Evolutionary conservation across 2,113 vertebrate species (phyloP), one percentile per base, ranked within the genome.

Genomic region (Hoplias malabaricus): DNA sequence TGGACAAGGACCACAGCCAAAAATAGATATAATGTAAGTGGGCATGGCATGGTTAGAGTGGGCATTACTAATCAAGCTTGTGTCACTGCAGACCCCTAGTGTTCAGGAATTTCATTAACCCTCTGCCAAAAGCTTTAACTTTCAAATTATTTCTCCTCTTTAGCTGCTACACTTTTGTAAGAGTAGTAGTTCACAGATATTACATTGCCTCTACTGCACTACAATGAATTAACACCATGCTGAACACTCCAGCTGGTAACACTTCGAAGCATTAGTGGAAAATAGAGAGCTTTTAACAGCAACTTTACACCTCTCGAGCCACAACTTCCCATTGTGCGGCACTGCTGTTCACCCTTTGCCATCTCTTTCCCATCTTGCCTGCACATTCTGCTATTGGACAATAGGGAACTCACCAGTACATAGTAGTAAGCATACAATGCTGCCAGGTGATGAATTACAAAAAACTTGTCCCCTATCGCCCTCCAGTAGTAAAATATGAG

Each of bases 401-500:
- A 90, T 83, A 93, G 54, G 81, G 88, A 88, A 98, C 98, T 98
- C 93, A 99, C 98, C 98, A 99, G 90, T 90, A 99, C 89, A 92
- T 96, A 92, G 91, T 89, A 94, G 93, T 95, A 99, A 90, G 95
- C 97, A 89, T 93, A 96, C 84, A 99, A 91, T 19, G 93, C 94
- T 82, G 96, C 87, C 87, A 96, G 90, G 87, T 99, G 98, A 87
- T 99, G 98, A 81, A 97, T 74, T 92, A 99, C 88, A 93, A 95
- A 98, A 93, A 90, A 96, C 88, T 94, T 95, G 93, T 99, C 98
- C 75, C 97, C 98, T 89, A 99, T 96, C 83, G 95, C 95, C 88
- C 92, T 94, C 98, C 98, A 99, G 88, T 97, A 95, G 86, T 89
- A 95, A 94, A 95, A 93, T 93, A 99, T 94, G 89, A 98, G 93